Percentiles rank a stretch among this genome's conserved stretches.
phyloP scores from a whole-genome alignment of 2,888 invertebrate genomes.

The Lampropteryx suffumata region DNA sequence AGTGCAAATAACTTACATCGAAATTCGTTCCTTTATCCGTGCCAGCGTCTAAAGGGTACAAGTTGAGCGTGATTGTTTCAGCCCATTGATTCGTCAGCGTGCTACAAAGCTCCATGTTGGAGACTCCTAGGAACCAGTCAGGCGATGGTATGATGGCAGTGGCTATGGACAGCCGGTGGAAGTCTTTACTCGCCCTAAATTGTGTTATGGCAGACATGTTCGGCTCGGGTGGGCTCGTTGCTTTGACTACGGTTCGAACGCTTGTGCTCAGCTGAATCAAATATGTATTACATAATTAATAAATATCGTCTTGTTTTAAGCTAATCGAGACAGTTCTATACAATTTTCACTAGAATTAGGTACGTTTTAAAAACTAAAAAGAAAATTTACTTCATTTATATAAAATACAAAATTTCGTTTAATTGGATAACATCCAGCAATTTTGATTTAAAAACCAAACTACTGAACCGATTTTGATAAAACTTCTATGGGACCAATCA shows the following conservation, averaged over 20 bases:
- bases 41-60: constrained; percentile 97
- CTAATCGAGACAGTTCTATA: too few relatives aligned
- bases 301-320: too few relatives aligned
- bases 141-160: constrained; percentile 85
- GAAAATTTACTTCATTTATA: too few relatives aligned
- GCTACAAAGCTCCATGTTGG: constrained; percentile 93
- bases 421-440: too few relatives aligned
- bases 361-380: too few relatives aligned
- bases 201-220: constrained; percentile 57
- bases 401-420: too few relatives aligned
- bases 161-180: constrained; percentile 67
- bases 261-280: constrained; percentile 50
- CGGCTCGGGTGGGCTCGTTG: constrained; percentile 57
- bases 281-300: not conserved
- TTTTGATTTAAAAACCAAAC: too few relatives aligned
- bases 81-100: constrained; percentile 90
- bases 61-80: constrained; percentile 88
- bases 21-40: constrained; percentile 96
- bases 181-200: constrained; percentile 60
- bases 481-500: too few relatives aligned
- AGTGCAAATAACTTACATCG: constrained; percentile 82
- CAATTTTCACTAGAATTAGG: too few relatives aligned
- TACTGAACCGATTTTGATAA: too few relatives aligned
- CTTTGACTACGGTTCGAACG: constrained; percentile 71
- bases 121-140: constrained; percentile 98